Conservation (phyloP, 1,140 invertebrate genomes). For the Ceratitis capitata region DNA sequence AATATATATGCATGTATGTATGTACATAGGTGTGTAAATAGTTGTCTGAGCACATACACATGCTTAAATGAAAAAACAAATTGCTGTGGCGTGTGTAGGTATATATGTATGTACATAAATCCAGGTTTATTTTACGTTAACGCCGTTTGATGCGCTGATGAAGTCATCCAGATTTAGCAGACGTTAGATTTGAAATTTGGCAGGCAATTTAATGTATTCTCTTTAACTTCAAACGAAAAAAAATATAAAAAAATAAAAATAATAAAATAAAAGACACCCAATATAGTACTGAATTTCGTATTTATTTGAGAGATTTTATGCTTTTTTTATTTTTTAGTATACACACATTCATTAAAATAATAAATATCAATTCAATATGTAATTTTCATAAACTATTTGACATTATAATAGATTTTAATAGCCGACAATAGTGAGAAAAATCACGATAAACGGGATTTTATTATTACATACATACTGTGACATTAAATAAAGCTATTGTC, state of each 20-base stretch:
- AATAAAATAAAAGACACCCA: too few species aligned
- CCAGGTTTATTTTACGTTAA: not conserved
- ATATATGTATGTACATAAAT: not conserved
- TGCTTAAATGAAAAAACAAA: too few species aligned
- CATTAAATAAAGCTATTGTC: not conserved
- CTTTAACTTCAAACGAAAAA: too few species aligned
- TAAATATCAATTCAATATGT: not conserved
- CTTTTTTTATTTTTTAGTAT: too few species aligned
- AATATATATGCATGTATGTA: not conserved
- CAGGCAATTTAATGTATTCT: not conserved
- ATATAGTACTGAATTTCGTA: too few species aligned
- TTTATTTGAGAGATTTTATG: too few species aligned
- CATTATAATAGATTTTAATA: conserved; percentile 15
- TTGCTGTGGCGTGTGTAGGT: not conserved
- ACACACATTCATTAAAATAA: too few species aligned
- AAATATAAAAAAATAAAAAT: not conserved
- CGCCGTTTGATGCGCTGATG: not conserved
- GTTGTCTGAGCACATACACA: not conserved
- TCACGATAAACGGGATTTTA: not conserved
- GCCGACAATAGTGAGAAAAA: not conserved
- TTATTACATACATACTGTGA: not conserved
- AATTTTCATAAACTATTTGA: not conserved
- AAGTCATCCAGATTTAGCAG: not conserved
- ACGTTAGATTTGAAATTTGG: not conserved
- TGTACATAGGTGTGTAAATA: not conserved